Evolutionary conservation across 2,113 vertebrate genomes (phyloP).

Genomic region (Candoia aspera): DNA sequence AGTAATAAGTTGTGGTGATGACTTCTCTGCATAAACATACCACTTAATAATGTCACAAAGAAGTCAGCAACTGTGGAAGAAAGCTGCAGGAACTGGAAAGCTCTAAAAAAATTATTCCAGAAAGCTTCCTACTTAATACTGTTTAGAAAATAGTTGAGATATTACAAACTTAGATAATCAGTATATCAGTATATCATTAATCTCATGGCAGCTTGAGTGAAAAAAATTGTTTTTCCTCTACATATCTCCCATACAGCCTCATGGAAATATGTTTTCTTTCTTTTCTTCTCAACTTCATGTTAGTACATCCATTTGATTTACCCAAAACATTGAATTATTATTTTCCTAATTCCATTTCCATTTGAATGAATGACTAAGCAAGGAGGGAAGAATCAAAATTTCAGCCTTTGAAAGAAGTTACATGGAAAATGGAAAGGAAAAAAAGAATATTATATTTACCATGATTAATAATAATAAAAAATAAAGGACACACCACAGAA

Average conservation of each 20-base stretch:
- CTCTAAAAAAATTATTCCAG: rapidly evolving
- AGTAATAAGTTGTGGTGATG: slow-evolving; percentile 33
- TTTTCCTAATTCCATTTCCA: neutral
- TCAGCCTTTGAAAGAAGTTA: neutral
- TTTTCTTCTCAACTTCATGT: neutral
- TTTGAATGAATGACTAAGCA: neutral
- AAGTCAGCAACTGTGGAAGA: slow-evolving; percentile 22
- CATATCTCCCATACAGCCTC: no score
- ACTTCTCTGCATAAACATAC: slow-evolving; percentile 40
- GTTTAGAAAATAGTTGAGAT: neutral
- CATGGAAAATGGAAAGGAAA: neutral
- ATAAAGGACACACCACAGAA: neutral
- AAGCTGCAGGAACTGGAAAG: neutral
- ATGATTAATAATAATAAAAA: neutral
- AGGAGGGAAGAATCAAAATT: neutral
- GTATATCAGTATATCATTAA: neutral
- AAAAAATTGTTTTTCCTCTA: no score
- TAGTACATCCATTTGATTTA: neutral
- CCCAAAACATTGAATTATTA: neutral
- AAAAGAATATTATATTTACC: neutral
- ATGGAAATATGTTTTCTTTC: neutral
- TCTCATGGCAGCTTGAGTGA: no score
- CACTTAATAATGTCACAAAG: slow-evolving; percentile 17
- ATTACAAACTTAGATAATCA: neutral
- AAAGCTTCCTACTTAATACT: neutral